These are phyloP conservation scores for Drosophila willistoni DNA, from an alignment of 1,140 invertebrate species.

Conservation along the genomic window DNA sequence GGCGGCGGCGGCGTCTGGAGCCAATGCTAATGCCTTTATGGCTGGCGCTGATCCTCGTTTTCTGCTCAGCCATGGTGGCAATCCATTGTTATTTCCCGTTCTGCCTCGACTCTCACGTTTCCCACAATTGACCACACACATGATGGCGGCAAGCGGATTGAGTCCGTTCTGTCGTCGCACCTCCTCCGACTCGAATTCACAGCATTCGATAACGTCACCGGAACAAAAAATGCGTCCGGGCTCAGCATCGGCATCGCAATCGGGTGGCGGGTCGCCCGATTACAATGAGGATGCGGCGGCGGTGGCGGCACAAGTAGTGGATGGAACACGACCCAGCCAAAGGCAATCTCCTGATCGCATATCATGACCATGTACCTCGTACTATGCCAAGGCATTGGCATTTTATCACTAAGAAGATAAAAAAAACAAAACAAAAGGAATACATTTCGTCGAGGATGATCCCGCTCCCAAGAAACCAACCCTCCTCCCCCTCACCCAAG, in stretches of 20 bases:
- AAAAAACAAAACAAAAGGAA: conserved; percentile 11
- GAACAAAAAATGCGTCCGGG: conserved; percentile 39
- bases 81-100: conserved; percentile 84
- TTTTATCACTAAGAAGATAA: conserved; percentile 64
- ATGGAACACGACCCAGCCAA: conserved; percentile 34
- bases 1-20: conserved; percentile 50
- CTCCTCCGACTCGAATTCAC: conserved; percentile 81
- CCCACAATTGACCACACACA: conserved; percentile 68
- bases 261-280: conserved; percentile 46
- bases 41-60: conserved; percentile 72
- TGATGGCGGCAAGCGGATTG: conserved; percentile 72
- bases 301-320: conserved; percentile 1
- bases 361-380: conserved; percentile 82
- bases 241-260: conserved; percentile 29
- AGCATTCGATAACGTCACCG: conserved; percentile 82
- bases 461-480: neutral
- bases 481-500: neutral
- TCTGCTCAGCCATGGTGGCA: conserved; percentile 82
- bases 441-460: neutral
- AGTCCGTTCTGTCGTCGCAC: conserved; percentile 71
- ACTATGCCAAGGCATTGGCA: conserved; percentile 77
- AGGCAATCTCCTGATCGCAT: conserved; percentile 72
- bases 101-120: conserved; percentile 83
- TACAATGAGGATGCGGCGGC: conserved; percentile 8
- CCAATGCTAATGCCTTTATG: conserved; percentile 70